These are phyloP conservation scores for Argynnis bischoffii DNA, from an alignment of 2,888 invertebrate species.

Conservation along the genomic window DNA sequence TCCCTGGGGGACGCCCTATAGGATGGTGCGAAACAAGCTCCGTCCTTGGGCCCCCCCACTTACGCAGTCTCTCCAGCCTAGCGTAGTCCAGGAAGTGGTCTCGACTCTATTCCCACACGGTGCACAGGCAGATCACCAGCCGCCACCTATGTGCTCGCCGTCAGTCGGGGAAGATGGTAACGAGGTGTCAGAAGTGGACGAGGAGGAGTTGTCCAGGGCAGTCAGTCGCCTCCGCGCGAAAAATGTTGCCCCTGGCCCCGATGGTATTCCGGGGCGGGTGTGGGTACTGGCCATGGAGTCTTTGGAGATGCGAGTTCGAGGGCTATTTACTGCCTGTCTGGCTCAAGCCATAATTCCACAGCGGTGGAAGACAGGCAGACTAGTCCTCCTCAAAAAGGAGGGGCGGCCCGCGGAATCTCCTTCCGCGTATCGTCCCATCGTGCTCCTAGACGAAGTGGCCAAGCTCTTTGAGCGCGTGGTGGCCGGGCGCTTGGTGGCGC, in stretches of 20 bases:
- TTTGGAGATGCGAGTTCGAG: neutral
- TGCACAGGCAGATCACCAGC: neutral
- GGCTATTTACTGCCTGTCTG: neutral
- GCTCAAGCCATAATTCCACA: no score
- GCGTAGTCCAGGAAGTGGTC: neutral
- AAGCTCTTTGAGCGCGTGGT: no score
- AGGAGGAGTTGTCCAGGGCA: neutral
- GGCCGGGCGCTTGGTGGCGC: no score
- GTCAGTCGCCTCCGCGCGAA: neutral
- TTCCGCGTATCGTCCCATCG: neutral
- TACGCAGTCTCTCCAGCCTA: constrained; percentile 1
- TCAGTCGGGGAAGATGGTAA: neutral
- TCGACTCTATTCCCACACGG: constrained; percentile 11
- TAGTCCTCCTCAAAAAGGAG: no score
- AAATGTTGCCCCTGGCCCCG: neutral
- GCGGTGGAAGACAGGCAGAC: no score
- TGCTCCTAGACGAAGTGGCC: no score
- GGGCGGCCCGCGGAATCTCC: no score
- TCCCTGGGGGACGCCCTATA: constrained; percentile 34
- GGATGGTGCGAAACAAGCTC: constrained; percentile 28
- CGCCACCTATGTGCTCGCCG: neutral
- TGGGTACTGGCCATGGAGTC: neutral
- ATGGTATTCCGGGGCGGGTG: neutral
- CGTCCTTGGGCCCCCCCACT: constrained; percentile 5
- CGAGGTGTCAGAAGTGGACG: no score